A percentile compares a stretch with the other conserved stretches of the same genome.
phyloP scores from a whole-genome alignment of 2,113 vertebrate species.

The Cavia porcellus region DNA sequence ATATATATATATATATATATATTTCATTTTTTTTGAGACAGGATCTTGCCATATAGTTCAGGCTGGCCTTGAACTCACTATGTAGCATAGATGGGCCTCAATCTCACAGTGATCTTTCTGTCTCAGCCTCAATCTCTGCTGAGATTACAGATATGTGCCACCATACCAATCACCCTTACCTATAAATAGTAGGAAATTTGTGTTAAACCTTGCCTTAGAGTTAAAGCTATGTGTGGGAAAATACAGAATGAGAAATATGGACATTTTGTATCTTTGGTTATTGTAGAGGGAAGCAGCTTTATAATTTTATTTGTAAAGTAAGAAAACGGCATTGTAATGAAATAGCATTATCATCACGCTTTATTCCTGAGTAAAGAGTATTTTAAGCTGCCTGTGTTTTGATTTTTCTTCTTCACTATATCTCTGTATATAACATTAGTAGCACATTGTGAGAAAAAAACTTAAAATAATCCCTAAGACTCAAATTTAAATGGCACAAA shows the following conservation, averaged over 20 bases:
- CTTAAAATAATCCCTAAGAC: slow-evolving; percentile 26
- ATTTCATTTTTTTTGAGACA: too few species aligned
- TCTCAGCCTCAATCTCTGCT: not conserved
- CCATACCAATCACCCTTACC: not conserved
- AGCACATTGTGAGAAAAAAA: not conserved
- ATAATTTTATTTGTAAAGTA: slow-evolving; percentile 10
- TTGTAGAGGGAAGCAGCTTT: not conserved
- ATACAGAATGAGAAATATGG: not conserved
- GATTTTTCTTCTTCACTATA: not conserved
- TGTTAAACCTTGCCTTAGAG: not conserved
- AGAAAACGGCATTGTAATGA: not conserved
- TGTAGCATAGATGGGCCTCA: not conserved
- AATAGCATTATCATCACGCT: not conserved
- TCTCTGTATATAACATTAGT: not conserved
- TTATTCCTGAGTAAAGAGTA: slow-evolving; percentile 4
- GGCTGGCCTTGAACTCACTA: not conserved
- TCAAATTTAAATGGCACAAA: slow-evolving; percentile 27
- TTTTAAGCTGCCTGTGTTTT: not conserved
- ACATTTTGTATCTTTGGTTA: not conserved
- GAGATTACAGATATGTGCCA: not conserved
- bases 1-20: too few species aligned
- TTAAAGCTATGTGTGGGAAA: not conserved
- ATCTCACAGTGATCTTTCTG: not conserved
- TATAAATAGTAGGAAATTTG: not conserved
- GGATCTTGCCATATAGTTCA: not conserved